Evolutionary conservation across 1,140 invertebrate species (phyloP).

Genomic region (Oryzaephilus surinamensis): DNA sequence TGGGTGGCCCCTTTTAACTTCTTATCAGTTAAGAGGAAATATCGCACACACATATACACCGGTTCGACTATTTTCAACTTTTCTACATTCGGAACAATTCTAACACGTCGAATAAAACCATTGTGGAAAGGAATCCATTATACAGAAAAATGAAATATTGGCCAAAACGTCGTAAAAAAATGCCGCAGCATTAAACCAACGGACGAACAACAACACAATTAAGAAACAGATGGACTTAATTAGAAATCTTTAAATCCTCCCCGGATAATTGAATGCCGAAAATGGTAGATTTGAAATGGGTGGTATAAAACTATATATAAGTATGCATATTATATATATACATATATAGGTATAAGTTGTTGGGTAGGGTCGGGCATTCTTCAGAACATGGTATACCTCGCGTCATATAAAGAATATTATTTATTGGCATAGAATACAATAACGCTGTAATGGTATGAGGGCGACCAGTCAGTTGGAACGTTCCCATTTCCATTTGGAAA

Average conservation of each 20-base stretch:
- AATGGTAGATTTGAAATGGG: constrained; percentile 18
- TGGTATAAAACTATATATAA: constrained; percentile 7
- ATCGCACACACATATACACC: no score
- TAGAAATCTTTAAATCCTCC: constrained; percentile 20
- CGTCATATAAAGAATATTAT: constrained; percentile 35
- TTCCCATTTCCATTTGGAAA: no score
- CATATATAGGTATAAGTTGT: no score
- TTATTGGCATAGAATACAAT: constrained; percentile 33
- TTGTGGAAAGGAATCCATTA: no score
- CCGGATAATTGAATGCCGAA: constrained; percentile 18
- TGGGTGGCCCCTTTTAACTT: no score
- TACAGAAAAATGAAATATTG: constrained; percentile 5
- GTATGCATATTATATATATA: no score
- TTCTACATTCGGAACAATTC: no score
- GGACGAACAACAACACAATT: constrained; percentile 14
- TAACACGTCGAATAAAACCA: no score
- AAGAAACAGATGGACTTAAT: constrained; percentile 20
- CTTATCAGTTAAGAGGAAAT: no score
- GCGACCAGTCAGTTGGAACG: constrained; percentile 8
- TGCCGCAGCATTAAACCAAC: constrained; percentile 3
- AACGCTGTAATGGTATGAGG: constrained; percentile 25
- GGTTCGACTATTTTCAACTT: no score
- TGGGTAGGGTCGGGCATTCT: constrained; percentile 11
- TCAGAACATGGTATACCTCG: constrained; percentile 15
- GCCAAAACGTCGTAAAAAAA: not conserved